These are phyloP conservation scores for Pachyramphus minor DNA, from an alignment of 2,113 vertebrate species.

Conservation along the genomic window DNA sequence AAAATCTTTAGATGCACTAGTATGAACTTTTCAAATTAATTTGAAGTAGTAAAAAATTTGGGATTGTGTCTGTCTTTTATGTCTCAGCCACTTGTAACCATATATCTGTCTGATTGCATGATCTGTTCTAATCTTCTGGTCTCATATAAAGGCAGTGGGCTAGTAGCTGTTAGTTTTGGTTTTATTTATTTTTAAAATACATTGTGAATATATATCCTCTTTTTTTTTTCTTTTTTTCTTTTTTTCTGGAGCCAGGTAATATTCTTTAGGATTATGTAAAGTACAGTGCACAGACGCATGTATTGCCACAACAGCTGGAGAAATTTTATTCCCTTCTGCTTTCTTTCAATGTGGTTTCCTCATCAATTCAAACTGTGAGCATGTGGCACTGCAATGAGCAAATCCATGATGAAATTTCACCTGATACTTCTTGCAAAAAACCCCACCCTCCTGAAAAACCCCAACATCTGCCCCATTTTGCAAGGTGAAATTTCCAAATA, in stretches of 20 bases:
- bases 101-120: not conserved
- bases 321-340: not conserved
- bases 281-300: not conserved
- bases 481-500: not conserved
- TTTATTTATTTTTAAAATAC: not conserved
- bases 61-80: not conserved
- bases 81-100: not conserved
- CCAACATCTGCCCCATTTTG: not conserved
- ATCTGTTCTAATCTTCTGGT: not conserved
- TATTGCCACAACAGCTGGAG: not conserved
- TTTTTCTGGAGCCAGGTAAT: not conserved
- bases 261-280: not conserved
- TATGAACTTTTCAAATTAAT: not conserved
- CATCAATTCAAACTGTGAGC: not conserved
- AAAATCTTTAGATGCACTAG: not conserved
- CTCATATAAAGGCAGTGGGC: not conserved
- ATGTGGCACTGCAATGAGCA: not conserved
- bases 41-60: not conserved
- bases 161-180: not conserved
- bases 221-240: not conserved
- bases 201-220: not conserved
- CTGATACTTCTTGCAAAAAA: not conserved
- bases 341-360: conserved; percentile 32
- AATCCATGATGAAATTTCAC: not conserved
- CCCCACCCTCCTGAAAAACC: fast-evolving